These are phyloP conservation scores for Psettodes erumei DNA, from an alignment of 2,113 vertebrate species.

Conservation along the genomic window DNA sequence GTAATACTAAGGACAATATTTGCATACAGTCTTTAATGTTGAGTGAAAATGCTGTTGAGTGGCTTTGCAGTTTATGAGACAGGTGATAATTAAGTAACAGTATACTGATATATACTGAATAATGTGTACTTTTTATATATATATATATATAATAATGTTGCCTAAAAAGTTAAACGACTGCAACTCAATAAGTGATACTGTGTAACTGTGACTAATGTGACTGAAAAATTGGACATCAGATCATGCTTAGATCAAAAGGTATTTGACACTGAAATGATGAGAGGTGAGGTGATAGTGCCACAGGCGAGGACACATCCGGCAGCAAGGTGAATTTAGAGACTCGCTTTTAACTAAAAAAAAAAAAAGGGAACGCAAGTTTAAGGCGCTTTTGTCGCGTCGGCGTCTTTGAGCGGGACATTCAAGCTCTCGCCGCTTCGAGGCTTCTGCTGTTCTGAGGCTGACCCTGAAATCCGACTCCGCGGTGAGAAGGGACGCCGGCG, in stretches of 20 bases:
- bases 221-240: neutral
- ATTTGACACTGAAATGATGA: constrained; percentile 20
- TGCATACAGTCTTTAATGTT: neutral
- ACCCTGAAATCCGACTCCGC: constrained; percentile 38
- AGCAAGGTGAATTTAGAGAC: neutral
- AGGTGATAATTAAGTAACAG: neutral
- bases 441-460: constrained; percentile 4
- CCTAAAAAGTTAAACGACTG: neutral
- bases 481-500: constrained; percentile 5
- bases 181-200: neutral
- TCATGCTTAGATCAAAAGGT: neutral
- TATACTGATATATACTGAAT: too few species aligned
- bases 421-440: constrained; percentile 8
- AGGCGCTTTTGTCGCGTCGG: neutral
- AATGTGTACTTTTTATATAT: too few species aligned
- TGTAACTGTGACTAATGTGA: neutral
- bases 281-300: neutral
- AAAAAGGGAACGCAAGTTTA: neutral
- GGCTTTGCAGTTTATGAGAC: neutral
- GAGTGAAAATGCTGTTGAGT: neutral
- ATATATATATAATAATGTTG: too few species aligned
- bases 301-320: neutral
- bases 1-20: neutral
- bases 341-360: neutral
- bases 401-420: constrained; percentile 12